phyloP scores from a whole-genome alignment of 1,140 invertebrate genomes.

The Drosophila hydei region DNA sequence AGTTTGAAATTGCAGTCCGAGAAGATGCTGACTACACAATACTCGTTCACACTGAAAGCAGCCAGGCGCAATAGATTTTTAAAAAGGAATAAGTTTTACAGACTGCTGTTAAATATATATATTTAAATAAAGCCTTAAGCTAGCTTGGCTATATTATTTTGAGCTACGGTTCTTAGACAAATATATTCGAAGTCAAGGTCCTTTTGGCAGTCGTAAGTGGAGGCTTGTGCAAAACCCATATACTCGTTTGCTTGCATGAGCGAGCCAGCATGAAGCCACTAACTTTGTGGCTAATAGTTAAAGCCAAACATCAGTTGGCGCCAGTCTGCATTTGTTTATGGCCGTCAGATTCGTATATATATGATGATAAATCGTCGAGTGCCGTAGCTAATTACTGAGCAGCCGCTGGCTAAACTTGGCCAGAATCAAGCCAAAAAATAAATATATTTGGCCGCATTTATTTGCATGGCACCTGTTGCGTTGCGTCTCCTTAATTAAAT shows the following conservation, averaged over 20 bases:
- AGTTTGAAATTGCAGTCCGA: background rate
- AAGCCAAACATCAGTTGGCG: constrained; percentile 31
- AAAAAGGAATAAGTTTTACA: too few relatives aligned
- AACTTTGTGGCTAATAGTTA: constrained; percentile 29
- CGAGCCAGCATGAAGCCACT: background rate
- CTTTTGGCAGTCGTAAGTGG: too few relatives aligned
- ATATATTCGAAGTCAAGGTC: too few relatives aligned
- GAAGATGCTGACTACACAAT: background rate
- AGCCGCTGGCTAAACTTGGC: constrained; percentile 6
- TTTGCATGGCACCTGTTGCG: constrained; percentile 24
- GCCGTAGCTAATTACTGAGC: constrained; percentile 38
- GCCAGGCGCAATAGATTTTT: too few relatives aligned
- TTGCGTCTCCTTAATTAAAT: constrained; percentile 34
- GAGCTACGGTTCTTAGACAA: too few relatives aligned
- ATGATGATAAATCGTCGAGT: constrained; percentile 46
- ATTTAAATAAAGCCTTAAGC: too few relatives aligned
- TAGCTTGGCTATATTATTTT: too few relatives aligned
- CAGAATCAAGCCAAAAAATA: constrained; percentile 6
- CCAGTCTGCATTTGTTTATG: constrained; percentile 39
- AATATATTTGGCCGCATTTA: constrained; percentile 24
- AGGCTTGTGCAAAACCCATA: background rate
- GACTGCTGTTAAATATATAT: too few relatives aligned
- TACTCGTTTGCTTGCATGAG: background rate
- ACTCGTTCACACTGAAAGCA: background rate
- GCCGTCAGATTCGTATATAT: constrained; percentile 12